A percentile compares a stretch with the other conserved stretches of the same genome.
These are phyloP conservation scores for Erethizon dorsatum DNA, from an alignment of 2,797 vertebrate species.

Conservation along the genomic window DNA sequence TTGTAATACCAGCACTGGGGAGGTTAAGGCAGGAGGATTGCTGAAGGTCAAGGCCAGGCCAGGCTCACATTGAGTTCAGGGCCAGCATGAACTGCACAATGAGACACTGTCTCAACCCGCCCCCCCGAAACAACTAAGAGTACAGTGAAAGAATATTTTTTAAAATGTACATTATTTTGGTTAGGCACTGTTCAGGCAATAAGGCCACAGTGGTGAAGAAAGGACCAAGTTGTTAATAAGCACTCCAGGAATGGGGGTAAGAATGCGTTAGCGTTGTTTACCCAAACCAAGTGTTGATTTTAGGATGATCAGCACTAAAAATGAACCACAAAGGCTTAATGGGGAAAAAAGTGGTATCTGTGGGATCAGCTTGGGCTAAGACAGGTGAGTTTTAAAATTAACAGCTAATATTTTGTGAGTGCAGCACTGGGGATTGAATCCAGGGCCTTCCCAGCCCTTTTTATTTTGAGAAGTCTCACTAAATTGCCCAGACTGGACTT, in stretches of 20 bases:
- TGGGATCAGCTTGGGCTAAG: not conserved
- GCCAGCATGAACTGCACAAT: not conserved
- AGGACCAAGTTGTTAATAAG: not conserved
- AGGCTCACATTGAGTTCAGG: not conserved
- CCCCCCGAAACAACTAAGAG: not conserved
- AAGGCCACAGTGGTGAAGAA: slow-evolving; percentile 1
- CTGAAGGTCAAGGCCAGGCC: not conserved
- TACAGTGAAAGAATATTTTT: not conserved
- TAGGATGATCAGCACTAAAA: slow-evolving; percentile 12
- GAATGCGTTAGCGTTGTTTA: slow-evolving; percentile 23
- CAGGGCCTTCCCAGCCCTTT: not conserved
- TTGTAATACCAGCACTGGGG: not conserved
- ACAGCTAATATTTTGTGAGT: not conserved
- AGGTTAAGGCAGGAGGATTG: not conserved
- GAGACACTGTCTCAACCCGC: not conserved
- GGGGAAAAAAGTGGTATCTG: not conserved
- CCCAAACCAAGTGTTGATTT: not conserved
- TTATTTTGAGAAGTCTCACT: not conserved
- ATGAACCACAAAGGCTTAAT: slow-evolving; percentile 10
- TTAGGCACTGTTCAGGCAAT: not conserved
- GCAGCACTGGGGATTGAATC: not conserved
- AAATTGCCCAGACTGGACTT: not conserved
- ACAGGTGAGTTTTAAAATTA: not conserved
- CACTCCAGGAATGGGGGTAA: slow-evolving; percentile 11
- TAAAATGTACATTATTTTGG: not conserved